Percentiles rank a stretch among this genome's conserved stretches.
Conservation (phyloP, 2,797 vertebrate species). For the Carapus acus region DNA sequence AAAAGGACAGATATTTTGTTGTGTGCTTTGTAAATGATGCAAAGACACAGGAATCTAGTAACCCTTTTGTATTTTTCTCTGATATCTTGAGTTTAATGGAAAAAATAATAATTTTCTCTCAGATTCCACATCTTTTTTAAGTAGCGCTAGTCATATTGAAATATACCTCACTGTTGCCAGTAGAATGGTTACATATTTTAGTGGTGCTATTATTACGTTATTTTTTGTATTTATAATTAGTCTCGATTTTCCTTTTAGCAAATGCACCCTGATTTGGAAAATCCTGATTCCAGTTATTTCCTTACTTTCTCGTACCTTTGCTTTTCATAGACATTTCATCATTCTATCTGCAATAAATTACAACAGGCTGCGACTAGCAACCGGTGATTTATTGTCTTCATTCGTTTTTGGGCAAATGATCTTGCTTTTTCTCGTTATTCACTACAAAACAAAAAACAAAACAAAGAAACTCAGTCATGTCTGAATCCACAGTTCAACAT, state of each 20-base stretch:
- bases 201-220: constrained; percentile 16
- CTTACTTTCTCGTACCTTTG: constrained; percentile 62
- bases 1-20: too few species aligned
- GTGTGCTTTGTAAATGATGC: too few species aligned
- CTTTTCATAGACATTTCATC: constrained; percentile 83
- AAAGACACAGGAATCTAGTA: too few species aligned
- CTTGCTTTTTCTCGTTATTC: constrained; percentile 67
- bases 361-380: constrained; percentile 74
- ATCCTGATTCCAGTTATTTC: constrained; percentile 47
- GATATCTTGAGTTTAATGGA: too few species aligned
- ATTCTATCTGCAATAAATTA: constrained; percentile 89
- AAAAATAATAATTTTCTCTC: too few species aligned
- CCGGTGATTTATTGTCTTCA: constrained; percentile 97
- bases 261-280: constrained; percentile 68
- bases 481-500: constrained; percentile 79
- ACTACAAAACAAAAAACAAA: constrained; percentile 61
- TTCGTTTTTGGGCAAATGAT: constrained; percentile 89
- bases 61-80: too few species aligned
- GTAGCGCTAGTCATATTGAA: too few species aligned
- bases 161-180: too few species aligned
- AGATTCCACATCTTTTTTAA: too few species aligned
- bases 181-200: too few species aligned
- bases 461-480: too few species aligned
- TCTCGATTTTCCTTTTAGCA: constrained; percentile 87
- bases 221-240: constrained; percentile 30